Evolutionary conservation across 2,797 vertebrate species (phyloP).

Genomic region (Malacoctenus gilli): DNA sequence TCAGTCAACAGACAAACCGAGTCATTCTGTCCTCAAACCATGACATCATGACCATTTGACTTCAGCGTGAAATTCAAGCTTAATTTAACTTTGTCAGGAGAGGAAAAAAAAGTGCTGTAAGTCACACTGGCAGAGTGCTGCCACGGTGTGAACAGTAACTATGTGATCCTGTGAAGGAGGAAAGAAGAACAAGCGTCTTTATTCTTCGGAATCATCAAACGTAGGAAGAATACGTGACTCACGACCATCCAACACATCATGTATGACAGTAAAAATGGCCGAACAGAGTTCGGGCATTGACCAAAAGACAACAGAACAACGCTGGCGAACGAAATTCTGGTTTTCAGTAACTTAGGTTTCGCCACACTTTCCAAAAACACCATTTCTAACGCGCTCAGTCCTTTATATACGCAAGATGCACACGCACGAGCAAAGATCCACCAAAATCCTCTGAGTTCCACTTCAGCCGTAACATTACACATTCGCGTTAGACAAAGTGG

Average conservation of each 20-base stretch:
- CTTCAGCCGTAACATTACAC: background rate
- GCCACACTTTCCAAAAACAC: too few relatives aligned
- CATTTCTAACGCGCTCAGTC: too few relatives aligned
- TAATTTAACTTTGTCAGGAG: slow-evolving; percentile 78
- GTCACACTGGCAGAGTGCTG: slow-evolving; percentile 62
- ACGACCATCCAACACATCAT: slow-evolving; percentile 19
- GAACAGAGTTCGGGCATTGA: background rate
- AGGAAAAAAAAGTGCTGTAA: slow-evolving; percentile 52
- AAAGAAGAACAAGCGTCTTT: slow-evolving; percentile 48
- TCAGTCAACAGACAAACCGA: slow-evolving; percentile 82
- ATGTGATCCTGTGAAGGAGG: slow-evolving; percentile 52
- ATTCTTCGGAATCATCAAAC: slow-evolving; percentile 45
- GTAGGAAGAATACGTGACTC: slow-evolving; percentile 38
- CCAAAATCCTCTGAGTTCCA: too few relatives aligned
- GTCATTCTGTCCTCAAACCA: slow-evolving; percentile 82
- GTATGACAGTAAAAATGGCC: slow-evolving; percentile 18
- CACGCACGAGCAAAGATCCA: too few relatives aligned
- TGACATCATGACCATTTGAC: slow-evolving; percentile 84
- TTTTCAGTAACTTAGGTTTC: too few relatives aligned
- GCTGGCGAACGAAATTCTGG: background rate
- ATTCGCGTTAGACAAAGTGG: background rate
- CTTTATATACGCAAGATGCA: too few relatives aligned
- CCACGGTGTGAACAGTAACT: slow-evolving; percentile 61
- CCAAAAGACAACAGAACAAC: slow-evolving; percentile 11
- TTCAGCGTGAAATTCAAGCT: slow-evolving; percentile 79